phyloP scores from a whole-genome alignment of 2,888 invertebrate genomes.

The Lamellibrachia satsuma region DNA sequence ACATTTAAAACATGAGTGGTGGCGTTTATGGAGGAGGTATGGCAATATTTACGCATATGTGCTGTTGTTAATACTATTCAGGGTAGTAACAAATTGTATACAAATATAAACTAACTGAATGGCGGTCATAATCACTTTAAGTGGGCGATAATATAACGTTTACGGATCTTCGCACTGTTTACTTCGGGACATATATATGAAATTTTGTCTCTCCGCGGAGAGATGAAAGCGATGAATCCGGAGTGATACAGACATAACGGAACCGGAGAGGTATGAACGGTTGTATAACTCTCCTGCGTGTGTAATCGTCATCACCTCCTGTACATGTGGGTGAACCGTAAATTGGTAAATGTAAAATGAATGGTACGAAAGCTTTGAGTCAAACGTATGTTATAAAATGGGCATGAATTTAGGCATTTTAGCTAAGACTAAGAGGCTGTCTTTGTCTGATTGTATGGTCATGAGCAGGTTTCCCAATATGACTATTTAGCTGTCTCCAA shows the following conservation, averaged over 20 bases:
- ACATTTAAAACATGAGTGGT: conserved; percentile 39
- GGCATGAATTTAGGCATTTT: no score
- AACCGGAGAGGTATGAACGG: not conserved
- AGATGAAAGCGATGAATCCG: not conserved
- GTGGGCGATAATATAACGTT: conserved; percentile 6
- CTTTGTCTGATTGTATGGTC: no score
- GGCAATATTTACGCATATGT: not conserved
- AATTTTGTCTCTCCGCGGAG: not conserved
- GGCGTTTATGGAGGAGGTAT: conserved; percentile 42
- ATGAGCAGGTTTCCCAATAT: no score
- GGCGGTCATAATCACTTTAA: not conserved
- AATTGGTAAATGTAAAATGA: no score
- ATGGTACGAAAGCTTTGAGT: no score
- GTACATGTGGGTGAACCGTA: no score
- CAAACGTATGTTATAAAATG: no score
- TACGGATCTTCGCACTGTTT: not conserved
- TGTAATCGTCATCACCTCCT: not conserved
- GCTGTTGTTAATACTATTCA: not conserved
- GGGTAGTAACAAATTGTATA: not conserved
- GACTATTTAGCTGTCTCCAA: not conserved
- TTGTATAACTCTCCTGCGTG: not conserved
- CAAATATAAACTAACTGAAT: not conserved
- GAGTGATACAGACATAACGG: not conserved
- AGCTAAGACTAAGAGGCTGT: no score
- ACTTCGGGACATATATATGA: not conserved